A percentile compares a stretch with the other conserved stretches of the same genome.
phyloP scores from a whole-genome alignment of 2,797 vertebrate genomes.

The Cuniculus paca region DNA sequence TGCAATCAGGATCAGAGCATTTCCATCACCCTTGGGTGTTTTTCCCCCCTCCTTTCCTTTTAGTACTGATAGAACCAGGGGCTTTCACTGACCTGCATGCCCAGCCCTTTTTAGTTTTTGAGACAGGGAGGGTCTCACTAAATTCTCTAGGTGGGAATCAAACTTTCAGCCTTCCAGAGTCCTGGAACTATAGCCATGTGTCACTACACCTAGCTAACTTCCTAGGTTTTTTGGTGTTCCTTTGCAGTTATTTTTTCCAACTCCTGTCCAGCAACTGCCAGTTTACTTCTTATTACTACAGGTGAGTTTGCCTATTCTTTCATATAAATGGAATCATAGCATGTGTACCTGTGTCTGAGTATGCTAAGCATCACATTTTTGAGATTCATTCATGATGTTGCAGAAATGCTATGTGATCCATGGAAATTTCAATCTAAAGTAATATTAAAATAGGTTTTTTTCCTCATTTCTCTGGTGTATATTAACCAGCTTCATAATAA shows the following conservation, averaged over 20 bases:
- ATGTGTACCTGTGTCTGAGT: background rate
- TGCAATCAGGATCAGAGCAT: background rate
- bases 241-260: background rate
- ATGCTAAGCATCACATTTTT: background rate
- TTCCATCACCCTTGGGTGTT: background rate
- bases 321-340: background rate
- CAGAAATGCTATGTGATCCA: background rate
- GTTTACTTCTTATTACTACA: background rate
- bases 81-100: background rate
- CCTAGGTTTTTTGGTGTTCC: background rate
- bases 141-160: background rate
- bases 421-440: constrained; percentile 31
- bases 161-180: background rate
- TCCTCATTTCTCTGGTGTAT: background rate
- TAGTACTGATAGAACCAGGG: background rate
- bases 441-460: constrained; percentile 8
- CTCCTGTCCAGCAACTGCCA: background rate
- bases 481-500: background rate
- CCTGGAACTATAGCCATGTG: background rate
- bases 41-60: background rate
- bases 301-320: constrained; percentile 32
- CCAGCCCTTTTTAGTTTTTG: background rate
- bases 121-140: background rate
- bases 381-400: background rate
- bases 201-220: background rate